These are phyloP conservation scores for Leptinotarsa peninsularis DNA, from an alignment of 2,888 invertebrate species.

Conservation along the genomic window DNA sequence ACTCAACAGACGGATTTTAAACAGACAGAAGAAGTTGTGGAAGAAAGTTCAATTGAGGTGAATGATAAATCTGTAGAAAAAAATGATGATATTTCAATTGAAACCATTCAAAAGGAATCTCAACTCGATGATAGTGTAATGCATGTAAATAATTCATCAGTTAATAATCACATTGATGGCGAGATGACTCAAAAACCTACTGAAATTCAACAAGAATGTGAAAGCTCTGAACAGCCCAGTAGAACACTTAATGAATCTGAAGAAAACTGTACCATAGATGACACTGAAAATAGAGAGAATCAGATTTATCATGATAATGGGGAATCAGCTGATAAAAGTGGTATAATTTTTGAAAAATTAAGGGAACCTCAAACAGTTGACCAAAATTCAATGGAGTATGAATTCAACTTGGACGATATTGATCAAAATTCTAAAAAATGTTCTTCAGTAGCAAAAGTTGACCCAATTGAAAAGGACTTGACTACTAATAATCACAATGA, in stretches of 20 bases:
- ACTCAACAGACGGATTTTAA: neutral
- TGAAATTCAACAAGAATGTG: neutral
- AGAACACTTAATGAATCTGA: neutral
- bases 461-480: slow-evolving; percentile 28
- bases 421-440: slow-evolving; percentile 43
- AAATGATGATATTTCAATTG: neutral
- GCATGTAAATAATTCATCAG: neutral
- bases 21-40: neutral
- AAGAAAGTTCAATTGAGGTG: slow-evolving; percentile 1
- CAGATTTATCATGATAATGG: neutral
- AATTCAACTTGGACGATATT: slow-evolving; percentile 53
- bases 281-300: slow-evolving; percentile 25
- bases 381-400: slow-evolving; percentile 45
- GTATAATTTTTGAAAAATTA: slow-evolving; percentile 3
- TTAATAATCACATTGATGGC: neutral
- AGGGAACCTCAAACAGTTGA: slow-evolving; percentile 7
- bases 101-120: neutral
- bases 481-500: neutral
- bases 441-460: slow-evolving; percentile 17
- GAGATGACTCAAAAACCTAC: neutral
- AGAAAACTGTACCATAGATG: neutral
- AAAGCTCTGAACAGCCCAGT: neutral
- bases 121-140: neutral
- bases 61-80: neutral
- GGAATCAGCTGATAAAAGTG: neutral